phyloP scores from a whole-genome alignment of 2,888 invertebrate genomes.

The Sceliomorpha sp. region DNA sequence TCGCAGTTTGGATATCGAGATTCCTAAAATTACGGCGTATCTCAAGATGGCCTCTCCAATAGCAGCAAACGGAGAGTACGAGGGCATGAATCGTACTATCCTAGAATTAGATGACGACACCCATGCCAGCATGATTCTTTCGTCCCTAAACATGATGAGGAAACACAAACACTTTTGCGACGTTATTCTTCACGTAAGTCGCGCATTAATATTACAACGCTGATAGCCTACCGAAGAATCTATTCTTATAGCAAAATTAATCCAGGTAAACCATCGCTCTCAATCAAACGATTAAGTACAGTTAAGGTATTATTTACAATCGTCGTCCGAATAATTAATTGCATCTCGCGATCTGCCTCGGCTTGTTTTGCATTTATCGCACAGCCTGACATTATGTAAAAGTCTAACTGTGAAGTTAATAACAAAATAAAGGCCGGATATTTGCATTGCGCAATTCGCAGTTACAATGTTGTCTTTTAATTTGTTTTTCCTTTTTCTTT shows the following conservation, averaged over 20 bases:
- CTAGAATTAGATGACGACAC: constrained; percentile 62
- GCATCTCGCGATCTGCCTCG: not conserved
- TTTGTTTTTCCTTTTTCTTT: too few species aligned
- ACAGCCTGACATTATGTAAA: too few species aligned
- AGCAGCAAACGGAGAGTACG: constrained; percentile 58
- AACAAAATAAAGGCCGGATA: too few species aligned
- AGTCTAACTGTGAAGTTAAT: too few species aligned
- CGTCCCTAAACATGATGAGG: constrained; percentile 88
- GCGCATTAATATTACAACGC: not conserved
- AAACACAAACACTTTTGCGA: constrained; percentile 93
- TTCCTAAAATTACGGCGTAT: not conserved
- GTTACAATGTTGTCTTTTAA: too few species aligned
- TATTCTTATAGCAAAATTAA: not conserved
- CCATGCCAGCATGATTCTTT: constrained; percentile 80
- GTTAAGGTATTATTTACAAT: too few species aligned
- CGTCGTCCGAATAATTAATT: too few species aligned
- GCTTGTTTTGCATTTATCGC: too few species aligned
- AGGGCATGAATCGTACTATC: constrained; percentile 58
- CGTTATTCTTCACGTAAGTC: constrained; percentile 88
- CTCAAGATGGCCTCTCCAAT: constrained; percentile 61
- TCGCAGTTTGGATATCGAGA: too few species aligned
- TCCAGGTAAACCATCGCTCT: not conserved
- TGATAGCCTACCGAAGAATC: not conserved
- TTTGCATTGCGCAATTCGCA: too few species aligned
- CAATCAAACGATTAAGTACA: too few species aligned